Conservation (phyloP, 2,888 invertebrate species). For the Suillia variegata region DNA sequence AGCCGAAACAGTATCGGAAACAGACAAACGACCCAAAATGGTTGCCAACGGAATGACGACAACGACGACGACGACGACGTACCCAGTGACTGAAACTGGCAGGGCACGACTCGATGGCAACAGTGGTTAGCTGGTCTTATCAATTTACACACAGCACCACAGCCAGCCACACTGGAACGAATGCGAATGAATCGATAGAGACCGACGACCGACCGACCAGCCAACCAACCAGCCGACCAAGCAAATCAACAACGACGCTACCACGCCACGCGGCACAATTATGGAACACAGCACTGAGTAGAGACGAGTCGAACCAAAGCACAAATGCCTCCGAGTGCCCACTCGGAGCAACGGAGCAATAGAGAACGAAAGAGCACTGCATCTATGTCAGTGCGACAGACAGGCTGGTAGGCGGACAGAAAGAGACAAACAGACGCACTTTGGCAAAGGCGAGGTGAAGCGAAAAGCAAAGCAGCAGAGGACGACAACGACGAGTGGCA, state of each 20-base stretch:
- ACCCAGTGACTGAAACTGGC: neutral
- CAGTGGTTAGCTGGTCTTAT: slow-evolving; percentile 16
- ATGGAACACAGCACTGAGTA: slow-evolving; percentile 9
- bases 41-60: slow-evolving; percentile 15
- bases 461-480: neutral
- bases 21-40: slow-evolving; percentile 22
- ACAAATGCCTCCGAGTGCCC: neutral
- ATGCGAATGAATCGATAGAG: slow-evolving; percentile 21
- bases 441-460: too few species aligned
- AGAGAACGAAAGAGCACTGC: neutral
- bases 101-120: neutral
- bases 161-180: slow-evolving; percentile 14
- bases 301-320: neutral
- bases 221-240: too few species aligned
- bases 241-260: slow-evolving; percentile 11
- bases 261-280: slow-evolving; percentile 14
- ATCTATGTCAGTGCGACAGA: neutral
- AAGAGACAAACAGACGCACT: neutral
- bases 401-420: too few species aligned
- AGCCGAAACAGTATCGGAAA: neutral
- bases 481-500: neutral
- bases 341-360: too few species aligned
- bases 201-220: too few species aligned
- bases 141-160: slow-evolving; percentile 10
- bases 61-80: too few species aligned